Evolutionary conservation across 1,140 invertebrate species (phyloP).

Genomic region (Zaprionus vittiger): DNA sequence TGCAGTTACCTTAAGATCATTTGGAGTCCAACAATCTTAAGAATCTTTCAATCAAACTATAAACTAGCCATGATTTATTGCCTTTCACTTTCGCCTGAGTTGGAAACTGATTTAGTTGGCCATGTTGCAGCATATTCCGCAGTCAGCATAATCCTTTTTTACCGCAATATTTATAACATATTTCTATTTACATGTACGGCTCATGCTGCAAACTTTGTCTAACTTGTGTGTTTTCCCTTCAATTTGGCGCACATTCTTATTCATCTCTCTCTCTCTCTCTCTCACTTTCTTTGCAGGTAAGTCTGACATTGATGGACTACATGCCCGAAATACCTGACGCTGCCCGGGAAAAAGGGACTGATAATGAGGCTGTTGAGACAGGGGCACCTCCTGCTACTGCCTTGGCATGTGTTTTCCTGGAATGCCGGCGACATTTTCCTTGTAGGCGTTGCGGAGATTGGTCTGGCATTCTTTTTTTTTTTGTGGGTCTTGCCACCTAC

Average conservation of each 20-base stretch:
- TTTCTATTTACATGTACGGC: conserved; percentile 52
- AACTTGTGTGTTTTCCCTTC: conserved; percentile 48
- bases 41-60: background rate
- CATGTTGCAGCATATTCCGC: background rate
- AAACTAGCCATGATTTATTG: background rate
- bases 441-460: conserved; percentile 19
- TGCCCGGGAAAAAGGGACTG: conserved; percentile 9
- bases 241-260: conserved; percentile 29
- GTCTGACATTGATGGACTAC: conserved; percentile 79
- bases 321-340: conserved; percentile 21
- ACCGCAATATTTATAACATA: conserved; percentile 30
- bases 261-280: conserved; percentile 17
- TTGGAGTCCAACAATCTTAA: background rate
- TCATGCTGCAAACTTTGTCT: conserved; percentile 36
- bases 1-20: background rate
- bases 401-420: conserved; percentile 7
- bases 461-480: conserved; percentile 23
- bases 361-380: conserved; percentile 20
- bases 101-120: background rate
- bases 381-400: background rate
- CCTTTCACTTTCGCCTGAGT: background rate
- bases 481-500: conserved; percentile 11
- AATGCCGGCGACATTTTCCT: conserved; percentile 6
- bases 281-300: conserved; percentile 64
- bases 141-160: conserved; percentile 10